phyloP scores from a whole-genome alignment of 2,888 invertebrate species.

The Odontocerum albicorne region DNA sequence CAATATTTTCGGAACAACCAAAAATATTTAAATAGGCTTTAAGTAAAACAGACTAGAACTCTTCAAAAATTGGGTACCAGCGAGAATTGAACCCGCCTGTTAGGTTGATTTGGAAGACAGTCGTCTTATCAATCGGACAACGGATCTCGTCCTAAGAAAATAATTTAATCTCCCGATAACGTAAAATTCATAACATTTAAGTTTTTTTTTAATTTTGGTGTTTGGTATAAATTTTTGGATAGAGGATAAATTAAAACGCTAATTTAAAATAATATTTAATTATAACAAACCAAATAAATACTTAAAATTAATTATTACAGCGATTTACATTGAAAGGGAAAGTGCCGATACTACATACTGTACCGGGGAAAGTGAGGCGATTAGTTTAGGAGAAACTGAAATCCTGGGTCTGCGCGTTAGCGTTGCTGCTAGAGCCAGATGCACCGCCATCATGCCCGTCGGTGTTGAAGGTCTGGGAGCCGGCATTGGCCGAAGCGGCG shows the following conservation, averaged over 20 bases:
- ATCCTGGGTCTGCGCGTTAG: slow-evolving; percentile 29
- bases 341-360: slow-evolving; percentile 1
- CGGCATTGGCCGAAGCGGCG: slow-evolving; percentile 28
- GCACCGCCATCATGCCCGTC: slow-evolving; percentile 17
- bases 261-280: slow-evolving; percentile 27
- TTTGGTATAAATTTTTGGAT: too few relatives aligned
- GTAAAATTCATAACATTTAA: too few relatives aligned
- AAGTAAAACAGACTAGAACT: too few relatives aligned
- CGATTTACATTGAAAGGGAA: slow-evolving; percentile 22
- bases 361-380: background rate
- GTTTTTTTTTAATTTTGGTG: too few relatives aligned
- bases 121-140: too few relatives aligned
- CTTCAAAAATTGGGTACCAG: too few relatives aligned
- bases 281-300: slow-evolving; percentile 37
- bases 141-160: too few relatives aligned
- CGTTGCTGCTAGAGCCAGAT: slow-evolving; percentile 26
- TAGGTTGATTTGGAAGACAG: too few relatives aligned
- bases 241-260: background rate
- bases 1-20: too few relatives aligned
- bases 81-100: too few relatives aligned
- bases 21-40: too few relatives aligned
- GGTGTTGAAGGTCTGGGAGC: slow-evolving; percentile 20
- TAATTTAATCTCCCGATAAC: too few relatives aligned
- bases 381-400: slow-evolving; percentile 26
- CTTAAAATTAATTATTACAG: slow-evolving; percentile 35